Conservation (phyloP, 2,888 invertebrate species). For the Platycheirus albimanus region DNA sequence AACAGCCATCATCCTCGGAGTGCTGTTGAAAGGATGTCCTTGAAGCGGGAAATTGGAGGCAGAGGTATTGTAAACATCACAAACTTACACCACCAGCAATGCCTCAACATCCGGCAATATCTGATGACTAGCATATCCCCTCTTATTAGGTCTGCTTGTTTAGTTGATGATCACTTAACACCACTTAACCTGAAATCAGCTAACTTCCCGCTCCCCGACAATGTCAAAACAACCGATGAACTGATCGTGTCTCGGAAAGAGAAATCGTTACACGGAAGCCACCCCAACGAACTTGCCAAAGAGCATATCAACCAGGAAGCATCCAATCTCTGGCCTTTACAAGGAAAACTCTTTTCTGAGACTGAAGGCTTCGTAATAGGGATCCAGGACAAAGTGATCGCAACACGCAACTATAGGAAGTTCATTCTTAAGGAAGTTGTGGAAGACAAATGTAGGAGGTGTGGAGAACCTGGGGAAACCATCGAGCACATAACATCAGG, state of each 20-base stretch:
- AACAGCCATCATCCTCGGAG: constrained; percentile 11
- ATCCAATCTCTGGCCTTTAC: background rate
- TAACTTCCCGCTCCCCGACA: background rate
- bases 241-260: constrained; percentile 4
- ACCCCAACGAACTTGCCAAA: constrained; percentile 4
- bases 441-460: too few relatives aligned
- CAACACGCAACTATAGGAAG: too few relatives aligned
- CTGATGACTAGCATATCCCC: background rate
- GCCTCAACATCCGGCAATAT: background rate
- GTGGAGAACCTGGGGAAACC: too few relatives aligned
- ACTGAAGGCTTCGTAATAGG: too few relatives aligned
- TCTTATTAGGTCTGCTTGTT: background rate
- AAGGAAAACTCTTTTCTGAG: too few relatives aligned
- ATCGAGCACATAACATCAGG: too few relatives aligned
- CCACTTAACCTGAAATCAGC: background rate
- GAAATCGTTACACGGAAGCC: constrained; percentile 15
- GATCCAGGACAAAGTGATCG: too few relatives aligned
- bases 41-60: background rate
- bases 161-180: constrained; percentile 1
- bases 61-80: constrained; percentile 5
- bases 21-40: background rate
- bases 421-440: too few relatives aligned
- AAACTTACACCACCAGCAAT: background rate
- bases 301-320: background rate
- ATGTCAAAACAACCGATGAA: background rate